Conservation (phyloP, 2,888 invertebrate species). For the Heteromurus nitidus region DNA sequence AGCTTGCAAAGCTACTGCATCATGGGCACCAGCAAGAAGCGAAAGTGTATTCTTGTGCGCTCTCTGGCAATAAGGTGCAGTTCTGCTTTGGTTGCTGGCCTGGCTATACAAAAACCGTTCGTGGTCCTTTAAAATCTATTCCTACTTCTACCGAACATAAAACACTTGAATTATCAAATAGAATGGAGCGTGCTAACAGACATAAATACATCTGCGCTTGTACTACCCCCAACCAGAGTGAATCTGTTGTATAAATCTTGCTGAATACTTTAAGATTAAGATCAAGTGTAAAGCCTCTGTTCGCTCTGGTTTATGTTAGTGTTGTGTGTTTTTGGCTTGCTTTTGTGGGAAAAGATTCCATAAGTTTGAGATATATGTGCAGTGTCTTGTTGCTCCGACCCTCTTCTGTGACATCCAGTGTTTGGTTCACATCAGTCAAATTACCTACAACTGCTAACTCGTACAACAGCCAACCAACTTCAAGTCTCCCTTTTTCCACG, state of each 20-base stretch:
- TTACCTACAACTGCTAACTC: slow-evolving; percentile 19
- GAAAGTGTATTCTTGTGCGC: slow-evolving; percentile 29
- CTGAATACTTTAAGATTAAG: slow-evolving; percentile 25
- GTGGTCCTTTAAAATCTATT: neutral
- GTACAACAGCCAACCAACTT: slow-evolving; percentile 31
- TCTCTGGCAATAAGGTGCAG: slow-evolving; percentile 26
- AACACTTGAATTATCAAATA: slow-evolving; percentile 42
- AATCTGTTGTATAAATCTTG: slow-evolving; percentile 1
- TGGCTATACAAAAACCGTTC: slow-evolving; percentile 15
- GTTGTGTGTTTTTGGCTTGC: slow-evolving; percentile 5
- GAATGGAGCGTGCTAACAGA: too few species aligned
- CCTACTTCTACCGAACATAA: neutral
- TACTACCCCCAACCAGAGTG: neutral
- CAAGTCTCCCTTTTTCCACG: neutral
- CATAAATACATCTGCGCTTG: neutral
- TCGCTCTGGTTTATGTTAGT: neutral
- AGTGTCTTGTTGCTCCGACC: slow-evolving; percentile 17
- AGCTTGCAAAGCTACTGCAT: too few species aligned
- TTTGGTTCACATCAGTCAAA: slow-evolving; percentile 25
- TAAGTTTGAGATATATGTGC: slow-evolving; percentile 12
- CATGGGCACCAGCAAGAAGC: neutral
- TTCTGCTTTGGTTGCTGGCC: slow-evolving; percentile 49
- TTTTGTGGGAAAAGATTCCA: slow-evolving; percentile 31
- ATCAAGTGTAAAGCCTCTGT: slow-evolving; percentile 38
- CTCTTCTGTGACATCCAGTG: neutral